Base-by-base conservation (phyloP, 53 echinoderm and acorn worm genomes). In the Hippasteria phrygiana region DNA sequence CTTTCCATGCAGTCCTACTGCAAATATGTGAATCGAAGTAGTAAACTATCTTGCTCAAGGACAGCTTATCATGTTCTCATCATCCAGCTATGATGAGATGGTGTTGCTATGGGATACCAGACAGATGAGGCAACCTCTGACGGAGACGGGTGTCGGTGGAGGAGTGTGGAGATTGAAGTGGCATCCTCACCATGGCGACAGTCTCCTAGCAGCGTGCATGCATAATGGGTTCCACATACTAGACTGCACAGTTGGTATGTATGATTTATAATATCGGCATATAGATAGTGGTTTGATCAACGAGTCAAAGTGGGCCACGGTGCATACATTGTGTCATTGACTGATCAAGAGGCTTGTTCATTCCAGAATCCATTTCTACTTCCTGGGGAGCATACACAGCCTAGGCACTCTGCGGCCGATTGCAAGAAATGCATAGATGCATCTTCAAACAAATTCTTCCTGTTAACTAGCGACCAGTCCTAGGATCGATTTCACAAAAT, bases 151-250 rank as follows among this genome's bases (percentile, higher is more conserved):
- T 40, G 93, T 96, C 9, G 96, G 94, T 36, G 96, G 96, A 18
- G 96, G 96, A 51, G 96, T 96, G 8, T 97, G 98, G 98, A 80
- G 98, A 31, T 66, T 97, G 43, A 97, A 94, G 42, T 97, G 98
- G 98, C 95, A 96, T 33, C 98, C 98, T 26, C 12, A 63, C 63
- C 74, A 92, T 77, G 95, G 95, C 66, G 66, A 91, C 51, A 62
- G 83, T 5, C 92, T 97, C 11, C 88, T 97, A 43, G 95, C 95
- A 13, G 98, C 98, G 20, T 95, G 94, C 74, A 97, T 97, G 98
- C 98, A 97, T 43, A 97, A 97, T 69, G 98, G 98, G 12, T 97
- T 97, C 80, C 95, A 95, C 48, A 74, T 97, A 71, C 37, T 97
- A 17, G 93, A 97, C 76, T 90, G 92, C 37, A 45, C 77, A 74